Base-by-base conservation (phyloP, 2,888 invertebrate genomes). In the Bursaphelenchus okinawaensis region DNA sequence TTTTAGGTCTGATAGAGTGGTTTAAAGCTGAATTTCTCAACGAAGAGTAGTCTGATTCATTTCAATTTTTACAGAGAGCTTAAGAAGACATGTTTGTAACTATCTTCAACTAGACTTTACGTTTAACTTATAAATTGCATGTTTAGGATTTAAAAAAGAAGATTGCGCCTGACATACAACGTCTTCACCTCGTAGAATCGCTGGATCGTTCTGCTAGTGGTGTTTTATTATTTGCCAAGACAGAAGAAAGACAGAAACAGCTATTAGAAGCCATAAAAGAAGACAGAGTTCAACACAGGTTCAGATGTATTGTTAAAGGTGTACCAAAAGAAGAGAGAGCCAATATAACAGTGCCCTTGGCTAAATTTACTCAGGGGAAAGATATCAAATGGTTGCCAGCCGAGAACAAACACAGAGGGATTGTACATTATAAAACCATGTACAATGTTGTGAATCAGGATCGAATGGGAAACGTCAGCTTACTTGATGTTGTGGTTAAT, bases 211-310 rank as follows among this genome's bases (percentile, higher is more conserved):
- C 20, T 8, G 56, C 51, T 27, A 58, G 65, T 0, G 73, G 73
- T 19, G 55, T 73, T n/a, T 24, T 73, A 1, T 26, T 76, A 3
- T 73, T 76, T 27, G 73, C 73, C 9, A 73, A 73, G 67, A 65
- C 31, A 26, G 24, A 6, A 4, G 67, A 64, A 22, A 63, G 63
- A 12, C 68, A 73, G n/a, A 29, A 56, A 8, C 52, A 64, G 26
- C 51, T 70, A 7, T 51, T 55, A n/a, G 63, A 58, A 22, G 31
- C 60, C 28, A 28, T 75, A 20, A 54, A 50, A 6, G 55, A 58
- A 9, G 65, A 55, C 9, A 23, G 55, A 12, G 63, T 67, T 0
- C 55, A 56, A 19, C 63, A 68, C 22, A 54, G 66, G 9, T 69
- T 55, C 28, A 1, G 60, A 19, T 40, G 60, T 59, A 52, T 73